Percentiles rank a stretch among this genome's conserved stretches.
phyloP scores from a whole-genome alignment of 2,888 invertebrate genomes.

The Fragum sueziense region DNA sequence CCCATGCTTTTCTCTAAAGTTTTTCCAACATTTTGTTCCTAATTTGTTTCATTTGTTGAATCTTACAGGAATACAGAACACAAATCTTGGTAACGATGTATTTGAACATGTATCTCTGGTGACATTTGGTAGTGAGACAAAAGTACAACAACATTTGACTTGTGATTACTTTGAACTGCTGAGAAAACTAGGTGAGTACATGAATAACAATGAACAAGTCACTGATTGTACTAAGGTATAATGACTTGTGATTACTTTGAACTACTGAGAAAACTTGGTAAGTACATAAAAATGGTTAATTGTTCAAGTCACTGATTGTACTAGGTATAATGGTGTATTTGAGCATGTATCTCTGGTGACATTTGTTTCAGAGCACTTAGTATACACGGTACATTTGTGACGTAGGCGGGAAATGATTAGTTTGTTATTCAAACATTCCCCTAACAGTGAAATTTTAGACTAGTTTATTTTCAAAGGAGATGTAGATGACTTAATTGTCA shows the following conservation, averaged over 20 bases:
- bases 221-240: conserved; percentile 54
- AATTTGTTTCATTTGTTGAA: not conserved
- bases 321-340: conserved; percentile 26
- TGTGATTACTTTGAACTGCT: conserved; percentile 47
- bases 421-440: too few relatives aligned
- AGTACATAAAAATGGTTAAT: too few relatives aligned
- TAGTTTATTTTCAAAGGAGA: too few relatives aligned
- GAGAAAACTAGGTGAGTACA: conserved; percentile 39
- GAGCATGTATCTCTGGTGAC: conserved; percentile 54
- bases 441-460: too few relatives aligned
- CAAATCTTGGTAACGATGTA: conserved; percentile 26
- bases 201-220: too few relatives aligned
- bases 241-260: conserved; percentile 52
- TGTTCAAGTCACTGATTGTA: too few relatives aligned
- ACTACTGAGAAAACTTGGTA: conserved; percentile 40
- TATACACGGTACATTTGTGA: too few relatives aligned
- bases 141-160: conserved; percentile 53
- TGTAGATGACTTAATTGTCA: too few relatives aligned
- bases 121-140: conserved; percentile 51
- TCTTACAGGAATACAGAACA: conserved; percentile 41
- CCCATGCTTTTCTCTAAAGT: too few relatives aligned
- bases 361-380: conserved; percentile 44
- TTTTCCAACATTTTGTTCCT: too few relatives aligned
- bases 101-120: conserved; percentile 55
- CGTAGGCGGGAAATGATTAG: too few relatives aligned